Percentiles rank a stretch among this genome's conserved stretches.
Conservation (phyloP, 1,140 invertebrate genomes). For the Drosophila azteca region DNA sequence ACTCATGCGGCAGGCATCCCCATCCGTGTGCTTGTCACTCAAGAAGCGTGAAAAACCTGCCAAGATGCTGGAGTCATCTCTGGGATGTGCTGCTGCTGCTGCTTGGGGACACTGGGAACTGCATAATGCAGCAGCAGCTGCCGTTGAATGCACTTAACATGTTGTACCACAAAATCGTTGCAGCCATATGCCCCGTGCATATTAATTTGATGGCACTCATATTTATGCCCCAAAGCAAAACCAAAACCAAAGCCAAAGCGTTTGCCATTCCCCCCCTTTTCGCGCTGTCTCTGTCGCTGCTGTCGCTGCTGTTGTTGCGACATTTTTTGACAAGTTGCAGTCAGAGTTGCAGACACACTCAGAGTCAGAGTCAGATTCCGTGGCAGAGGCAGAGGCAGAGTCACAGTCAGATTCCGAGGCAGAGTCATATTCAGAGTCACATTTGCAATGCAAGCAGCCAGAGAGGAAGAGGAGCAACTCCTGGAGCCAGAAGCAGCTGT, state of each 20-base stretch:
- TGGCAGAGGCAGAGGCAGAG: conserved; percentile 23
- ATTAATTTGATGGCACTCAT: conserved; percentile 82
- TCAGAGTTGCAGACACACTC: conserved; percentile 28
- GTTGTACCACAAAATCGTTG: conserved; percentile 79
- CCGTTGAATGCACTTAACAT: conserved; percentile 76
- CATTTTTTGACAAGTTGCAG: conserved; percentile 81
- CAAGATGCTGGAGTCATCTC: conserved; percentile 60
- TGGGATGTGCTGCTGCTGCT: conserved; percentile 14
- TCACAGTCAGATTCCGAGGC: no score
- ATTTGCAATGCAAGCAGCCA: conserved; percentile 55
- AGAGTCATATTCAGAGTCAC: conserved; percentile 11
- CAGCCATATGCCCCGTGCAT: conserved; percentile 77
- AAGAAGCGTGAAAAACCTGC: conserved; percentile 73
- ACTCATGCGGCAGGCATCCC: conserved; percentile 47
- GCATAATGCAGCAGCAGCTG: conserved; percentile 68
- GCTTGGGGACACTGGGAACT: no score
- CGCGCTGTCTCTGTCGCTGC: conserved; percentile 10
- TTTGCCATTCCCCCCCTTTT: conserved; percentile 15
- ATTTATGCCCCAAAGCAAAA: conserved; percentile 81
- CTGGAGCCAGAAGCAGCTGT: conserved; percentile 5
- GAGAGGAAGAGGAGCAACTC: conserved; percentile 35
- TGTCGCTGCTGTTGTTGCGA: conserved; percentile 51
- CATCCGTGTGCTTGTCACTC: conserved; percentile 60
- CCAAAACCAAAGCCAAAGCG: conserved; percentile 17
- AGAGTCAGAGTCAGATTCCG: neutral